Evolutionary conservation across 2,888 invertebrate genomes (phyloP).

Genomic region (Drosophila koepferae): DNA sequence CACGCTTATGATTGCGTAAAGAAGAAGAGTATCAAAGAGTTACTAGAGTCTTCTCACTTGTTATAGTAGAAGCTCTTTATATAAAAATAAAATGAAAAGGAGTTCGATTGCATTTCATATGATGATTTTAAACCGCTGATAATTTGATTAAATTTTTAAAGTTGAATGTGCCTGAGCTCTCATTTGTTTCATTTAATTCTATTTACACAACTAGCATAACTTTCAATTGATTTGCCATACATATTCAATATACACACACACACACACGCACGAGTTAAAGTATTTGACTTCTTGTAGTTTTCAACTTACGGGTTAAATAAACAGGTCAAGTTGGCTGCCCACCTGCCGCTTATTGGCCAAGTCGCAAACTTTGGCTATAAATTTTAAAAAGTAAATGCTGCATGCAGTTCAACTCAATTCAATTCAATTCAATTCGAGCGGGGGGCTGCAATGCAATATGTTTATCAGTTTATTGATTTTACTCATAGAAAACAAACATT

Average conservation of each 20-base stretch:
- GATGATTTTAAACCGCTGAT: too few relatives aligned
- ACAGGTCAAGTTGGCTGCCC: conserved; percentile 7
- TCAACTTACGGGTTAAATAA: background rate
- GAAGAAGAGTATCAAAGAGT: too few relatives aligned
- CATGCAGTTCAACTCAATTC: conserved; percentile 44
- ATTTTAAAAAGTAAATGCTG: conserved; percentile 45
- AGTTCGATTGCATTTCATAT: too few relatives aligned
- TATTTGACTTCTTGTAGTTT: background rate
- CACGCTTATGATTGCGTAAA: too few relatives aligned
- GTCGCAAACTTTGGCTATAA: conserved; percentile 37
- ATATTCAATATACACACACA: background rate
- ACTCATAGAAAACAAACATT: conserved; percentile 42
- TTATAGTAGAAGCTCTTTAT: too few relatives aligned
- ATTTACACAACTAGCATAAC: background rate
- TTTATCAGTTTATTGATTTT: conserved; percentile 77
- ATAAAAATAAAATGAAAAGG: too few relatives aligned
- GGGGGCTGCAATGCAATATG: conserved; percentile 53
- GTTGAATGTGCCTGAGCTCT: too few relatives aligned
- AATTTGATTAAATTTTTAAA: too few relatives aligned
- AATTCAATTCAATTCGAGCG: conserved; percentile 24
- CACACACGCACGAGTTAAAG: background rate
- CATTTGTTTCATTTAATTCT: too few relatives aligned
- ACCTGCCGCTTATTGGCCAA: conserved; percentile 21
- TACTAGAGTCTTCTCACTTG: too few relatives aligned
- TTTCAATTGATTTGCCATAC: background rate